phyloP scores from a whole-genome alignment of 2,797 vertebrate genomes.

The Picus viridis region DNA sequence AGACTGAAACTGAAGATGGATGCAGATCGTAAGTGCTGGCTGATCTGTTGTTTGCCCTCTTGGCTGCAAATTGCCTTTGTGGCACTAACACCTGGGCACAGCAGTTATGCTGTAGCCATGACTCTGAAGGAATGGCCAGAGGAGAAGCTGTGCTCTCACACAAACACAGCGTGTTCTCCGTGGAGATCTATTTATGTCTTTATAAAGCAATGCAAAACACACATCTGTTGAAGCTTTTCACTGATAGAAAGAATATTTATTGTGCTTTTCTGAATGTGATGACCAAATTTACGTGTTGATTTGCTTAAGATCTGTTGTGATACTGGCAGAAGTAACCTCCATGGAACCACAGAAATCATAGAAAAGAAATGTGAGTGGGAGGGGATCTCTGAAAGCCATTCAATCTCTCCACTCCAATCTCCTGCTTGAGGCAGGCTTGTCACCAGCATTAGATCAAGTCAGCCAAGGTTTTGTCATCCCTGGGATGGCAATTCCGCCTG shows the following conservation, averaged over 20 bases:
- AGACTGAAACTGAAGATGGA: neutral
- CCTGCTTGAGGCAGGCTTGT: neutral
- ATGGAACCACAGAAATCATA: neutral
- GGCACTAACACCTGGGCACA: neutral
- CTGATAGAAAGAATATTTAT: neutral
- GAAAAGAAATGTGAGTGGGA: neutral
- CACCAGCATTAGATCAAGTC: neutral
- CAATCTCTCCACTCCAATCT: neutral
- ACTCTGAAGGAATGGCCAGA: neutral
- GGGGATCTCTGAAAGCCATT: neutral
- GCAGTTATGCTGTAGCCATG: neutral
- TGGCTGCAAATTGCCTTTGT: neutral
- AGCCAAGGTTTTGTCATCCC: neutral
- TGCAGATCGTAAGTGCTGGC: neutral
- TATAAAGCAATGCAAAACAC: neutral
- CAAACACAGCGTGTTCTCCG: neutral
- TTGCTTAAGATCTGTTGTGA: neutral
- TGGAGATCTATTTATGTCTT: neutral
- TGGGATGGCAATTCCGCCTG: neutral
- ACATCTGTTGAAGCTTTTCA: neutral
- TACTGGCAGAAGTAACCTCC: neutral
- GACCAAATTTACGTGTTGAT: neutral
- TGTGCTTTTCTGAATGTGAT: slow-evolving; percentile 4
- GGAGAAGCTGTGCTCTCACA: neutral
- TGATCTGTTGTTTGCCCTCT: neutral